Evolutionary conservation across 2,888 invertebrate species (phyloP), one percentile per base, ranked within the genome.

Genomic region (Apotomis capreana): DNA sequence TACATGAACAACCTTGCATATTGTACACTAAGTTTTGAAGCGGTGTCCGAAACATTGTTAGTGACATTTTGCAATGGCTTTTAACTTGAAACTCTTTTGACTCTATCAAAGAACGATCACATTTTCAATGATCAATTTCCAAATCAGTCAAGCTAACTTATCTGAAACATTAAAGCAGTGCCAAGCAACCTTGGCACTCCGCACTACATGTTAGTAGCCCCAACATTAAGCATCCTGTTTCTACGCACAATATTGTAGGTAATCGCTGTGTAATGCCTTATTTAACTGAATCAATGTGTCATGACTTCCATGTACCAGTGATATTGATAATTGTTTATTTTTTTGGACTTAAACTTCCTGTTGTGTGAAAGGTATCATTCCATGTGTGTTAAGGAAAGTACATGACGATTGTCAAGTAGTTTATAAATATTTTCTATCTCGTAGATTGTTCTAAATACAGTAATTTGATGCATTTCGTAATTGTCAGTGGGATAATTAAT

Each of bases 381-480:
- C 58, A 52, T 52, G 12, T 68, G 0, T 15, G 52, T 51, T 58
- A 12, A 26, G 46, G 10, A 51, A 40, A 59, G 65, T 63, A 15
- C 36, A 46, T 68, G 61, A 58, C 75, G 74, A 78, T 68, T 61
- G 76, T 76, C 69, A 57, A 78, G 79, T 78, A 80, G 82, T 81
- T 79, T 78, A 79, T 83, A 82, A 75, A 78, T 79, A 84, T 81
- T 81, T 68, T 63, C 62, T 72, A 68, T 68, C 57, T 72, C 80
- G 55, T 84, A 87, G 81, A 83, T 82, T 79, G 75, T 84, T 86
- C 86, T 85, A 89, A 91, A 92, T 93, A 93, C 92, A 92, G 92
- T 93, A 92, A 92, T 89, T 89, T 85, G 81, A 87, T 88, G 91
- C 91, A 91, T 92, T 91, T 91, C 88, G 89, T 86, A 83, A 86